phyloP scores from a whole-genome alignment of 2,113 vertebrate species.

The Dromaius novaehollandiae region DNA sequence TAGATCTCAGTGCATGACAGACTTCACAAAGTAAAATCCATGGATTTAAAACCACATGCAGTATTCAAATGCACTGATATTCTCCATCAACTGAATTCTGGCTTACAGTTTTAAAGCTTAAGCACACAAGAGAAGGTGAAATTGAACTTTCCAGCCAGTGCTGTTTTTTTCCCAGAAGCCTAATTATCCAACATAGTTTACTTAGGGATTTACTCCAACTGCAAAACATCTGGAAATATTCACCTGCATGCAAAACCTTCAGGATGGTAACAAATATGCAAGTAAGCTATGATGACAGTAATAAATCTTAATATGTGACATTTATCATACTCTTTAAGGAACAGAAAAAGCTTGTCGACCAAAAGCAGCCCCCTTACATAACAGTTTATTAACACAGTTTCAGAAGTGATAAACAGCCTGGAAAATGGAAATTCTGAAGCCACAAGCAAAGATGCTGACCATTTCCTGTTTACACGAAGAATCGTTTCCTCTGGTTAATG shows the following conservation, averaged over 20 bases:
- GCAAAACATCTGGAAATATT: background rate
- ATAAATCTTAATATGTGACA: background rate
- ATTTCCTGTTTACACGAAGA: background rate
- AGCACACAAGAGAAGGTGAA: background rate
- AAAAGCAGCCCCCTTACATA: background rate
- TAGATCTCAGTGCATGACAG: too few species aligned
- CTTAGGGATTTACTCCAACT: background rate
- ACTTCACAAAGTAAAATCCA: too few species aligned
- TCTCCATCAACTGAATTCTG: background rate
- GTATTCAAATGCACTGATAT: rapidly evolving
- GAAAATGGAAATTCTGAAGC: background rate
- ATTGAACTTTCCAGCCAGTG: rapidly evolving
- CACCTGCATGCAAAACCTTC: background rate
- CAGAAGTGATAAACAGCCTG: background rate
- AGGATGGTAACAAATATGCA: rapidly evolving
- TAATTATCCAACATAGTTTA: rapidly evolving
- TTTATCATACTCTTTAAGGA: background rate
- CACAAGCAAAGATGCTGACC: background rate
- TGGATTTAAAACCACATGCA: rapidly evolving
- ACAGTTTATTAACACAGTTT: background rate
- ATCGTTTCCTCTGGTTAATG: background rate
- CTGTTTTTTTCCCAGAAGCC: rapidly evolving
- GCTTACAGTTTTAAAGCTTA: background rate
- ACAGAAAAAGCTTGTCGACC: too few species aligned
- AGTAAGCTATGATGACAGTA: rapidly evolving